Conservation (phyloP, 2,113 vertebrate species). For the Bombycilla garrulus region DNA sequence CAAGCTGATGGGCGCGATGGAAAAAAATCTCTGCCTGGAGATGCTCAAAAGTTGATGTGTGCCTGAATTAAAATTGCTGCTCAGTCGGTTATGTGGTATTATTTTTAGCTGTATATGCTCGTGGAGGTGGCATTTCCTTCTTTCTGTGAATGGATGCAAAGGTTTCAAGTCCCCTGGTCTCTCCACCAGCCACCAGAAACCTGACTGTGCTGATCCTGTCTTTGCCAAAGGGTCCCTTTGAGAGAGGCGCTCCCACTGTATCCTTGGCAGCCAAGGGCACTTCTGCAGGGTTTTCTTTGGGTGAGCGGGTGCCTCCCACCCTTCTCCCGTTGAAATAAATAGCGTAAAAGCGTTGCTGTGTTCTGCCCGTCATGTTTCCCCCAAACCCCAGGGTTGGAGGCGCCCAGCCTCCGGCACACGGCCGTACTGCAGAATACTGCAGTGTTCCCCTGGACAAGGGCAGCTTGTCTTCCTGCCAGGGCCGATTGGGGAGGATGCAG, state of each 20-base stretch:
- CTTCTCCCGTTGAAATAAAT: neutral
- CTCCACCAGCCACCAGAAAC: neutral
- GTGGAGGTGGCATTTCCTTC: neutral
- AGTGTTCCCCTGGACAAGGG: conserved; percentile 30
- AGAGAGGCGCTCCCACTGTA: neutral
- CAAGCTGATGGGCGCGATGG: neutral
- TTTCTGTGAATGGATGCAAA: neutral
- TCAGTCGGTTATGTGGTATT: neutral
- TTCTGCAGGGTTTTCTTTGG: neutral
- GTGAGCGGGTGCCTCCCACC: neutral
- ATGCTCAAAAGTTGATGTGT: neutral
- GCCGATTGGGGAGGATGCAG: neutral
- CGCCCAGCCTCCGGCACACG: neutral
- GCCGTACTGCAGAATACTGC: conserved; percentile 33
- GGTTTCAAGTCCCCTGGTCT: neutral
- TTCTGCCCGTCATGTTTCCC: neutral
- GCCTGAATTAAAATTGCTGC: neutral
- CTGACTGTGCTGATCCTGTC: neutral
- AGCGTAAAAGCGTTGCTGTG: neutral
- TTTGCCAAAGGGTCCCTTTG: neutral
- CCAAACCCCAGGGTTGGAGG: neutral
- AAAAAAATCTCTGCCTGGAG: neutral
- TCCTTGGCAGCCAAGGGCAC: neutral
- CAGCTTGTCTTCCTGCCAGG: neutral
- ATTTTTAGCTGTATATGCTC: neutral